Conservation (phyloP, 2,113 vertebrate species). For the Motacilla alba region DNA sequence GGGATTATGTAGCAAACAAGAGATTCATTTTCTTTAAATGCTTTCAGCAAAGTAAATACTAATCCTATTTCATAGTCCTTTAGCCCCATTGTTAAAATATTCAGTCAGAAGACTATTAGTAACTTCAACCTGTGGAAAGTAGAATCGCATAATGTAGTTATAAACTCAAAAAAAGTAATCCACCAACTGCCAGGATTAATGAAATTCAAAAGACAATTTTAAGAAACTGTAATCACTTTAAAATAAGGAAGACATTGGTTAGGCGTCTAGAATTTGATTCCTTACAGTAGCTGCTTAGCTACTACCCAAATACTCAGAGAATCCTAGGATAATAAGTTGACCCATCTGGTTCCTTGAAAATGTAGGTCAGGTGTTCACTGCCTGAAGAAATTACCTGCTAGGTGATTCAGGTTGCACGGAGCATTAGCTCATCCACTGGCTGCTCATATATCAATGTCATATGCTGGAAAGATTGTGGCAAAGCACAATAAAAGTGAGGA, state of each 20-base stretch:
- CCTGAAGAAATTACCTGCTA: background rate
- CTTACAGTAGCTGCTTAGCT: background rate
- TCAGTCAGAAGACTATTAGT: background rate
- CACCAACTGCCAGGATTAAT: background rate
- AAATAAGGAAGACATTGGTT: background rate
- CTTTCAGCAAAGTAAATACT: background rate
- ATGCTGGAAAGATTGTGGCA: background rate
- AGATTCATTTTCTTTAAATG: background rate
- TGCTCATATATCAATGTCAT: slow-evolving; percentile 2
- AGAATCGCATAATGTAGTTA: background rate
- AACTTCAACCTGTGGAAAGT: background rate
- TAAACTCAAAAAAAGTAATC: background rate
- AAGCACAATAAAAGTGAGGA: background rate
- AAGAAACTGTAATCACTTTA: background rate
- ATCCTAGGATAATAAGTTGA: background rate
- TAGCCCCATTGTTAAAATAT: background rate
- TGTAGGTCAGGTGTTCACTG: background rate
- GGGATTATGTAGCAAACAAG: background rate
- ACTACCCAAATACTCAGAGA: background rate
- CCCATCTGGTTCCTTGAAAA: background rate
- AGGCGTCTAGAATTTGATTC: background rate
- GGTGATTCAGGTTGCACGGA: background rate
- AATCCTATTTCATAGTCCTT: background rate
- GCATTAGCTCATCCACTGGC: background rate
- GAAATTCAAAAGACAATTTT: background rate